These are phyloP conservation scores for Pogonomyrmex californicus DNA, from an alignment of 1,140 invertebrate species.

Conservation along the genomic window DNA sequence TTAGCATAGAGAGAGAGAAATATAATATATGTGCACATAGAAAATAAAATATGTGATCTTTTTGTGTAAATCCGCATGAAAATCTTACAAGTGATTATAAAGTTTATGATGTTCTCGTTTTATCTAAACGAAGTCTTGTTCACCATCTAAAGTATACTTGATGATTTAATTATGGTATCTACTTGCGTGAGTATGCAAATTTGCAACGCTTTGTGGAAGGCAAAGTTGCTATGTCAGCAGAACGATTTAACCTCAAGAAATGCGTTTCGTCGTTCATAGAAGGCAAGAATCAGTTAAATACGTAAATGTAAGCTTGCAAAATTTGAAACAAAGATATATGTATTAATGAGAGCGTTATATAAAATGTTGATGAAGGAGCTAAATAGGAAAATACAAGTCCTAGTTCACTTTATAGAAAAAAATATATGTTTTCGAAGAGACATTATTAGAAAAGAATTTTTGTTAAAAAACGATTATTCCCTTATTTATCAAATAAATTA, in stretches of 20 bases:
- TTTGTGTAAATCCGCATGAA: background rate
- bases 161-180: constrained; percentile 24
- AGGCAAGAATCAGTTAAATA: background rate
- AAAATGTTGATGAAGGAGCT: background rate
- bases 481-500: background rate
- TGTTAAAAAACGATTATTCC: background rate
- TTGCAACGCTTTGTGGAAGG: constrained; percentile 23
- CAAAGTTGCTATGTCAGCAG: background rate
- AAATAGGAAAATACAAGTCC: background rate
- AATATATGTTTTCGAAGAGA: background rate
- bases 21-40: background rate
- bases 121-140: constrained; percentile 11
- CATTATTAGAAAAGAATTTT: background rate
- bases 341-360: background rate
- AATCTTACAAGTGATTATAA: background rate
- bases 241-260: constrained; percentile 12
- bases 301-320: background rate
- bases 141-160: background rate
- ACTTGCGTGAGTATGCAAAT: constrained; percentile 39
- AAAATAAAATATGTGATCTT: background rate
- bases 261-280: background rate
- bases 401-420: background rate
- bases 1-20: background rate
- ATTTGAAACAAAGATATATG: background rate
- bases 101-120: background rate